Conservation (phyloP, 2,888 invertebrate genomes). For the Stenodera caucasica region DNA sequence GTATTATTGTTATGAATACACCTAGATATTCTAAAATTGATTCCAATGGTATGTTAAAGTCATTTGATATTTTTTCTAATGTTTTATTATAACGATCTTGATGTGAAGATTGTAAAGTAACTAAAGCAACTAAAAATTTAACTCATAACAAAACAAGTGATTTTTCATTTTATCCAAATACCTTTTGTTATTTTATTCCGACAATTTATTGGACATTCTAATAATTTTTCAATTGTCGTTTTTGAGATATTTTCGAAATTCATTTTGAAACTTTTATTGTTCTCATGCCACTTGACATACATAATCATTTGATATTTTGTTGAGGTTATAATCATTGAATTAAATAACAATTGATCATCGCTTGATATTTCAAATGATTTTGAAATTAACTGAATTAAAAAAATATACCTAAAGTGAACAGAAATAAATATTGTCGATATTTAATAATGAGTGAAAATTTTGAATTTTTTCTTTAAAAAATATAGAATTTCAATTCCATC, state of each 20-base stretch:
- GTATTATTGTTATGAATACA: slow-evolving; percentile 38
- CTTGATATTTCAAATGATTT: neutral
- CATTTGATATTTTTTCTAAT: slow-evolving; percentile 38
- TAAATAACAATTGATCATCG: neutral
- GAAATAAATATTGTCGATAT: too few species aligned
- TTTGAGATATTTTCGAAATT: slow-evolving; percentile 35
- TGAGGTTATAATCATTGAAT: neutral
- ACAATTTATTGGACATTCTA: slow-evolving; percentile 34
- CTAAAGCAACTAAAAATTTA: slow-evolving; percentile 40
- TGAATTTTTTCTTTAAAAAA: neutral
- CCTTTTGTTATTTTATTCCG: slow-evolving; percentile 40
- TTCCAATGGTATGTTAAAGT: slow-evolving; percentile 35
- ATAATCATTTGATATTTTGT: too few species aligned
- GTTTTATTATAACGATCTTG: slow-evolving; percentile 37
- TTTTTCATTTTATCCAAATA: slow-evolving; percentile 5
- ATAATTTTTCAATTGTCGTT: slow-evolving; percentile 25
- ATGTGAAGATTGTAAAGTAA: slow-evolving; percentile 33
- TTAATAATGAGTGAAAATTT: too few species aligned
- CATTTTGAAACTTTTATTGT: slow-evolving; percentile 27
- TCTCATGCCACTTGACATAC: slow-evolving; percentile 17
- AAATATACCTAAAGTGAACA: too few species aligned
- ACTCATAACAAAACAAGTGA: neutral
- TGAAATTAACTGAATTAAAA: neutral
- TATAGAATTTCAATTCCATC: neutral
- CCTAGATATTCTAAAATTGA: slow-evolving; percentile 39